Percentiles rank a stretch among this genome's conserved stretches.
phyloP scores from a whole-genome alignment of 1,140 invertebrate genomes.

The Lethrus apterus region DNA sequence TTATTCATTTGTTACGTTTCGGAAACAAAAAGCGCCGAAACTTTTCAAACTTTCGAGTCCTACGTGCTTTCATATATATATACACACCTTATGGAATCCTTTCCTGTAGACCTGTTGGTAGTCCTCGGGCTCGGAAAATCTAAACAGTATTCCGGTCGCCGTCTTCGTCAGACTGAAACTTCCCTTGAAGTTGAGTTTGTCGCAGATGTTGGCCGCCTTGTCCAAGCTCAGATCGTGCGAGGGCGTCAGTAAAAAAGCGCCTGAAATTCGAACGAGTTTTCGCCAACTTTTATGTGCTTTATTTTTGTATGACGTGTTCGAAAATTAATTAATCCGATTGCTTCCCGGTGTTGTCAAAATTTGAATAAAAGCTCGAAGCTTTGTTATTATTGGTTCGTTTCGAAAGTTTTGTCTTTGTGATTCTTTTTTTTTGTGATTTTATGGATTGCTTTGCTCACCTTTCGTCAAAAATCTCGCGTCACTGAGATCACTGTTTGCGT shows the following conservation, averaged over 20 bases:
- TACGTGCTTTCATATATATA: too few relatives aligned
- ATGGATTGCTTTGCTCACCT: conserved; percentile 39
- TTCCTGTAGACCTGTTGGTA: conserved; percentile 79
- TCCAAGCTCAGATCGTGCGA: conserved; percentile 76
- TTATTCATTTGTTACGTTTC: too few relatives aligned
- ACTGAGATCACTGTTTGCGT: conserved; percentile 58
- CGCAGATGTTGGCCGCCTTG: conserved; percentile 74
- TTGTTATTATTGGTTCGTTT: too few relatives aligned
- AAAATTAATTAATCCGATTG: too few relatives aligned
- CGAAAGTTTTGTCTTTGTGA: too few relatives aligned
- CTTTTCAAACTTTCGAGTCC: too few relatives aligned
- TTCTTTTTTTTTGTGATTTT: too few relatives aligned
- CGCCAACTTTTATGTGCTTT: too few relatives aligned
- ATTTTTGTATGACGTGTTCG: too few relatives aligned
- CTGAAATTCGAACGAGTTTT: conserved; percentile 33
- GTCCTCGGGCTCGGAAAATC: conserved; percentile 76
- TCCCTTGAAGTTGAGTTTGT: conserved; percentile 79
- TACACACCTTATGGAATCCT: conserved; percentile 69
- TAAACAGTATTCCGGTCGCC: conserved; percentile 79
- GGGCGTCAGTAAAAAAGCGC: conserved; percentile 74
- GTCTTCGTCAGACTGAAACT: conserved; percentile 78
- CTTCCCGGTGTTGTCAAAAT: too few relatives aligned
- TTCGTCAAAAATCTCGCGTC: conserved; percentile 59
- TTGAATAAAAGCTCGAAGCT: too few relatives aligned
- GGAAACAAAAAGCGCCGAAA: too few relatives aligned